These are phyloP conservation scores for Scleropages formosus DNA, from an alignment of 2,797 vertebrate species.

Conservation along the genomic window DNA sequence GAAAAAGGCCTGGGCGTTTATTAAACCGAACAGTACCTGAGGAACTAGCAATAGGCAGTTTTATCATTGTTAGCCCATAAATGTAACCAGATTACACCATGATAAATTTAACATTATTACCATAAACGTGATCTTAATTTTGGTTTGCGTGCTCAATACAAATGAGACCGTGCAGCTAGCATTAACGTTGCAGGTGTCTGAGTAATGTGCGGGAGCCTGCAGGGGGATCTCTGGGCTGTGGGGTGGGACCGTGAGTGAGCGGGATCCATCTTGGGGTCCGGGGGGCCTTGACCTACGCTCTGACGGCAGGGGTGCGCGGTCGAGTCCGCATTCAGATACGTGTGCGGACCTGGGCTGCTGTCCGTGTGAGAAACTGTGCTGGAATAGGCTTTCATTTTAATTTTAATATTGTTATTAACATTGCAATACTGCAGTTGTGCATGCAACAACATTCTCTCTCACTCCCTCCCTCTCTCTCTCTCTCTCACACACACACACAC, in stretches of 20 bases:
- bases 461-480: no score
- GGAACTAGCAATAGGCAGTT: constrained; percentile 57
- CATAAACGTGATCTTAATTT: constrained; percentile 37
- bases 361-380: not conserved
- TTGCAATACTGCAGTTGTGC: not conserved
- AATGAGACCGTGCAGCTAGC: constrained; percentile 5
- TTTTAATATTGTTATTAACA: not conserved
- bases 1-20: constrained; percentile 83
- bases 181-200: constrained; percentile 3
- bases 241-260: not conserved
- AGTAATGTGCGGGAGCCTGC: constrained; percentile 3
- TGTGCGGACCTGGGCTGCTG: not conserved
- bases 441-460: not conserved
- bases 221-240: no score
- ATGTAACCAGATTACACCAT: constrained; percentile 58
- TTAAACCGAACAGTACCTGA: constrained; percentile 81
- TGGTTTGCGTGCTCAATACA: constrained; percentile 27
- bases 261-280: no score
- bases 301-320: not conserved
- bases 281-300: not conserved
- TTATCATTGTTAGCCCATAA: constrained; percentile 70
- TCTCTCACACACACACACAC: not conserved
- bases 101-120: constrained; percentile 41
- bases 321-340: not conserved
- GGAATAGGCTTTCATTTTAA: not conserved